Evolutionary conservation across 2,113 vertebrate genomes (phyloP), one percentile per base, ranked within the genome.

Genomic region (Solenodon paradoxus): DNA sequence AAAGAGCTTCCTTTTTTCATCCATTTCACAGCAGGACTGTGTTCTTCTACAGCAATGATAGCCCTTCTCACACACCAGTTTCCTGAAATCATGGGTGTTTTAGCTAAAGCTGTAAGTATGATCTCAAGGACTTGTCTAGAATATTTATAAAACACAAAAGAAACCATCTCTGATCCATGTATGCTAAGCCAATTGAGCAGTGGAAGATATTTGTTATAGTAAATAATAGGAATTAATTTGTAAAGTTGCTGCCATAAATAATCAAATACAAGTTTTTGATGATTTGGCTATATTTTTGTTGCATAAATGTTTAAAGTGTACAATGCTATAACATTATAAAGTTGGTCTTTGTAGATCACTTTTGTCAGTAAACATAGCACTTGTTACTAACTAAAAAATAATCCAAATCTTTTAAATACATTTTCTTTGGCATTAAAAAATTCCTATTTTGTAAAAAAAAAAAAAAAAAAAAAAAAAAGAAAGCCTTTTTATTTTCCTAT

Each of bases 1-100:
- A 99, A 99, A 98, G 99, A 99, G 88, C 99, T 99, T 94, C 99
- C 99, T 75, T 99, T 99, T 98, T 99, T 99, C 98, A 99, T 99
- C 98, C 99, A 99, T 97, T 99, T 99, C 99, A 99, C 99, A 98
- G 99, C 99, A 94, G 99, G 99, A 95, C 98, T 99, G 61, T 99
- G 99, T 91, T 99, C 99, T 94, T 99, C 99, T 86, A 99, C 99
- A 40, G 99, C 99, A 95, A 99, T 99, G 99, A 98, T 99, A 97
- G 99, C 99, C 84, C 99, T 99, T 97, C 99, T 99, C 75, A 99
- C 99, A 16, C 99, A 99, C 98, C 99, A 99, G 97, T 99, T 99
- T 98, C 99, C 99, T 35, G 99, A 99, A 98, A 99, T 99, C 96
- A 99, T 99, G 99, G 99, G 99, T 35, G 92, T 99, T 97, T 99